Percentiles rank a stretch among this genome's conserved stretches.
phyloP scores from a whole-genome alignment of 2,888 invertebrate genomes.

The Amphimallon solstitiale region DNA sequence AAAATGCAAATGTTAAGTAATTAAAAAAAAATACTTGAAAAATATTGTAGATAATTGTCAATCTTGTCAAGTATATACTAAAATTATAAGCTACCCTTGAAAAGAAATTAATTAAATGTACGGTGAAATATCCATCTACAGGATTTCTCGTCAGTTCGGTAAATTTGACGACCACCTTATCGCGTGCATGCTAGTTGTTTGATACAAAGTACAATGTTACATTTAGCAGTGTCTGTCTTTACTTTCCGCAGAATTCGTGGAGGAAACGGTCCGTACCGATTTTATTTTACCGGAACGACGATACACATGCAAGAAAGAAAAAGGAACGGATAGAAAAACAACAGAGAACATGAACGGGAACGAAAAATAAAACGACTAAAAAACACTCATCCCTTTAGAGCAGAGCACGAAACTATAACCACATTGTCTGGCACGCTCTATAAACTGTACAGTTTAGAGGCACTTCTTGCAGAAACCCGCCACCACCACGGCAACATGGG shows the following conservation, averaged over 20 bases:
- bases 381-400: conserved; percentile 1
- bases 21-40: too few species aligned
- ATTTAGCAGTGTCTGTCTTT: conserved; percentile 22
- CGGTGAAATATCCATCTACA: too few species aligned
- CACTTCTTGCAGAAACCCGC: conserved; percentile 44
- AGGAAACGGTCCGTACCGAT: conserved; percentile 31
- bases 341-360: conserved; percentile 31
- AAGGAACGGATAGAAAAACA: conserved; percentile 6
- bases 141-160: too few species aligned
- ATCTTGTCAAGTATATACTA: too few species aligned
- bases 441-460: conserved; percentile 61
- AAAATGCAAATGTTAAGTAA: too few species aligned
- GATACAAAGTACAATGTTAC: conserved; percentile 20
- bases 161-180: neutral
- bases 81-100: too few species aligned
- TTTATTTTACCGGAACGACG: conserved; percentile 13
- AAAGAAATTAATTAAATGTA: too few species aligned
- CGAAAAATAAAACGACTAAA: conserved; percentile 22
- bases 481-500: conserved; percentile 48
- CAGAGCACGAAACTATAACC: conserved; percentile 24
- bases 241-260: conserved; percentile 24
- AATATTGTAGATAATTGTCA: too few species aligned
- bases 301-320: conserved; percentile 1
- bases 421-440: conserved; percentile 58
- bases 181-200: conserved; percentile 16